Percentiles rank a stretch among this genome's conserved stretches.
phyloP scores from a whole-genome alignment of 2,888 invertebrate species.

The Chorisops tibialis region DNA sequence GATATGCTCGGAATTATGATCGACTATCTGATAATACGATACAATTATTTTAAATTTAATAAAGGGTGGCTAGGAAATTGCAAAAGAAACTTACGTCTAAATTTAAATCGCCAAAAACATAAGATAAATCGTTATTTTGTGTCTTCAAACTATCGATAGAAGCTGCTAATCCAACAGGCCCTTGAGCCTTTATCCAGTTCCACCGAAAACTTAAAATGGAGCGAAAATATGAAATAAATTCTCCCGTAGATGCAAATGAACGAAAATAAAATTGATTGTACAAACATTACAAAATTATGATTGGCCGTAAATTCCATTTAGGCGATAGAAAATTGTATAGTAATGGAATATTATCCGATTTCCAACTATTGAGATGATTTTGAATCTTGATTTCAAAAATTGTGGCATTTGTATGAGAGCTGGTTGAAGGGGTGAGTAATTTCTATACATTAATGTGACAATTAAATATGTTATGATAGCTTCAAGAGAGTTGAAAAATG shows the following conservation, averaged over 20 bases:
- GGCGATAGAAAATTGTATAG: no score
- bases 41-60: background rate
- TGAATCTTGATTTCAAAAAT: no score
- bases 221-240: background rate
- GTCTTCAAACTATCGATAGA: background rate
- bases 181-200: background rate
- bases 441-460: no score
- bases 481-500: no score
- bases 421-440: no score
- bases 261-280: background rate
- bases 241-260: background rate
- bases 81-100: background rate
- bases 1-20: conserved; percentile 9
- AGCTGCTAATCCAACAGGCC: background rate
- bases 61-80: background rate
- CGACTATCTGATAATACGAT: conserved; percentile 10
- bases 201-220: conserved; percentile 5
- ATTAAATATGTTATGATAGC: no score
- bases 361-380: no score
- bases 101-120: background rate
- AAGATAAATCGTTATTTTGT: conserved; percentile 4
- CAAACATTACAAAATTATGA: no score
- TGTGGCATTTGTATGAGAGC: no score
- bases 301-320: no score
- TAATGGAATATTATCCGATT: no score